phyloP scores from a whole-genome alignment of 1,140 invertebrate genomes.

The Drosophila triauraria region DNA sequence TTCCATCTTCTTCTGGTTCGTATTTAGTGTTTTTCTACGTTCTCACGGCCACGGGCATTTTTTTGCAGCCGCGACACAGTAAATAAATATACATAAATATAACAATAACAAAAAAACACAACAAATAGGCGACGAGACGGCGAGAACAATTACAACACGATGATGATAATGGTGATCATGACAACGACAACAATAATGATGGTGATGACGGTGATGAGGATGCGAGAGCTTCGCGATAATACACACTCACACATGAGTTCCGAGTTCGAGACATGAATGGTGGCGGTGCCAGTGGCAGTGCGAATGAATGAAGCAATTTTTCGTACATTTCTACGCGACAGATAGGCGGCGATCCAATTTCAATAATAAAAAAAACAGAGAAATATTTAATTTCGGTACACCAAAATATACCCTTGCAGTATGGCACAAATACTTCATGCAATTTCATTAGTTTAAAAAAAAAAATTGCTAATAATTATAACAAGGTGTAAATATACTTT shows the following conservation, averaged over 20 bases:
- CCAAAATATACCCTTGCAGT: background rate
- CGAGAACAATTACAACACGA: constrained; percentile 42
- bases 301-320: constrained; percentile 39
- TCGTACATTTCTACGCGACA: constrained; percentile 37
- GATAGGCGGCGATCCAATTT: constrained; percentile 2
- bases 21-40: constrained; percentile 22
- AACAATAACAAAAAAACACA: constrained; percentile 30
- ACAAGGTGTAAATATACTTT: too few species aligned
- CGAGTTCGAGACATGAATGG: constrained; percentile 38
- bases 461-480: background rate
- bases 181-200: constrained; percentile 20
- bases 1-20: constrained; percentile 17
- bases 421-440: background rate
- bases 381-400: background rate
- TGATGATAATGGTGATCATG: constrained; percentile 53
- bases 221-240: constrained; percentile 13
- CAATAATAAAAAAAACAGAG: constrained; percentile 7
- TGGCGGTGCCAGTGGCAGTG: constrained; percentile 1
- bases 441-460: background rate
- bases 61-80: constrained; percentile 36
- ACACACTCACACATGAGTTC: constrained; percentile 20
- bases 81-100: constrained; percentile 52
- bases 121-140: constrained; percentile 37
- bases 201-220: constrained; percentile 13
- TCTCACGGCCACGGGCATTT: constrained; percentile 58